Percentiles rank a stretch among this genome's conserved stretches.
These are phyloP conservation scores for Cerceris rybyensis DNA, from an alignment of 2,888 invertebrate genomes.

Conservation along the genomic window DNA sequence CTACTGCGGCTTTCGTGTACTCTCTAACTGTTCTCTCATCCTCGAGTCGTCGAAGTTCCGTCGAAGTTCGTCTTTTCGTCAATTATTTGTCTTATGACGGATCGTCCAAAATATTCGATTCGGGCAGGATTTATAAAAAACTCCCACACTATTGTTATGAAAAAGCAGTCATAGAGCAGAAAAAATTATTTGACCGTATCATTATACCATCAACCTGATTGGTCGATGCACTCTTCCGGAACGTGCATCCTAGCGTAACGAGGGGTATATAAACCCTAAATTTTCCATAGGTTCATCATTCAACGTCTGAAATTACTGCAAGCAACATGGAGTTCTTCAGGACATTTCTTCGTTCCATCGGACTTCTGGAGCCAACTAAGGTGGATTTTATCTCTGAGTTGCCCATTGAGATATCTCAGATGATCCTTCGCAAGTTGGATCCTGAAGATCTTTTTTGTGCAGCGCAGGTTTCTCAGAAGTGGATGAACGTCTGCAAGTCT, in stretches of 20 bases:
- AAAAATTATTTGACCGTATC: not conserved
- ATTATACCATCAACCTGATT: constrained; percentile 12
- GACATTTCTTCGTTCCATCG: constrained; percentile 22
- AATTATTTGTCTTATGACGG: too few relatives aligned
- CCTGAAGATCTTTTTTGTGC: constrained; percentile 15
- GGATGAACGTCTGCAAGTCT: constrained; percentile 12
- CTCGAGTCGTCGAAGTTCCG: too few relatives aligned
- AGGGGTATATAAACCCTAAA: constrained; percentile 9
- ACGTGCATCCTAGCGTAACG: constrained; percentile 8
- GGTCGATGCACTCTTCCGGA: constrained; percentile 16
- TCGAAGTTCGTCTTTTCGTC: too few relatives aligned
- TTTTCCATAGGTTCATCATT: not conserved
- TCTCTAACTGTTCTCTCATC: too few relatives aligned
- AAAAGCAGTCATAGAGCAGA: too few relatives aligned
- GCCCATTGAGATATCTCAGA: constrained; percentile 29
- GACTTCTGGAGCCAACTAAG: constrained; percentile 25
- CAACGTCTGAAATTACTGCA: fast-evolving
- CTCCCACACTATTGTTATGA: too few relatives aligned
- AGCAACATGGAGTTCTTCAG: constrained; percentile 36
- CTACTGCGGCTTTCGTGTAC: too few relatives aligned
- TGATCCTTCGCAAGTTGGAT: constrained; percentile 35
- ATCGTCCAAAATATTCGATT: too few relatives aligned
- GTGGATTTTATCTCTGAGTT: constrained; percentile 35
- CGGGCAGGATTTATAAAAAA: too few relatives aligned
- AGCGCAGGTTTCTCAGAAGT: constrained; percentile 18